Evolutionary conservation across 2,113 vertebrate species (phyloP), one percentile per base, ranked within the genome.

Genomic region (Python bivittatus): DNA sequence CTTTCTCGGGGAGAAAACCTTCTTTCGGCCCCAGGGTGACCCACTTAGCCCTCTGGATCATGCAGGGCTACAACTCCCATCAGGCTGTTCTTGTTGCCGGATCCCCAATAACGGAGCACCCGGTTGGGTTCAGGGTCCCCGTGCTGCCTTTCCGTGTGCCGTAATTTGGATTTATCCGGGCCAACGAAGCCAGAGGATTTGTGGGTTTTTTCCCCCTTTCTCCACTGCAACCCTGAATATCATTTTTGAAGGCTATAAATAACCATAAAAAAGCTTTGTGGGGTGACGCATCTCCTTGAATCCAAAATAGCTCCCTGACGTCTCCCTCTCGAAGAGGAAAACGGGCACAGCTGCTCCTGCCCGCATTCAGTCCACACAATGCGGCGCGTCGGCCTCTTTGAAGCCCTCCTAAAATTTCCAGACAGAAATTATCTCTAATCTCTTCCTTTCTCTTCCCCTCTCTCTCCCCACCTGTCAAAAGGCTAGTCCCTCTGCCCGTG

Each of bases 401-500:
- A 91, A 94, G 64, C 42, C 23, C 8, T 53, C 53, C 57, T 87
- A 44, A 4, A 58, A 27, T 79, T 91, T 56, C 44, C 93, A 93
- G 85, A 53, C 33, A 60, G 86, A 88, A 83, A 53, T 64, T 57
- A 90, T 11, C 88, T 61, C 54, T 13, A 4, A 86, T 87, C 91
- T 58, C n/a, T 22, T 25, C 38, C 54, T 72, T 72, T 68, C 27
- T 6, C 23, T n/a, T 25, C n/a, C 22, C 7, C 38, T 61, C 48
- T 72, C 52, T 64, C 91, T 29, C 52, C 2, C 52, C 38, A 52
- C 64, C 64, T 92, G 85, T n/a, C 56, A 22, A 87, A 92, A 88
- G 68, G 64, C 79, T 87, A 68, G 52, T 79, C 92, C 56, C 48
- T 60, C 91, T 54, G 1, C 58, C 86, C 89, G n/a, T 25, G 15